Conservation (phyloP, 2,113 vertebrate species). For the Ifrita kowaldi region DNA sequence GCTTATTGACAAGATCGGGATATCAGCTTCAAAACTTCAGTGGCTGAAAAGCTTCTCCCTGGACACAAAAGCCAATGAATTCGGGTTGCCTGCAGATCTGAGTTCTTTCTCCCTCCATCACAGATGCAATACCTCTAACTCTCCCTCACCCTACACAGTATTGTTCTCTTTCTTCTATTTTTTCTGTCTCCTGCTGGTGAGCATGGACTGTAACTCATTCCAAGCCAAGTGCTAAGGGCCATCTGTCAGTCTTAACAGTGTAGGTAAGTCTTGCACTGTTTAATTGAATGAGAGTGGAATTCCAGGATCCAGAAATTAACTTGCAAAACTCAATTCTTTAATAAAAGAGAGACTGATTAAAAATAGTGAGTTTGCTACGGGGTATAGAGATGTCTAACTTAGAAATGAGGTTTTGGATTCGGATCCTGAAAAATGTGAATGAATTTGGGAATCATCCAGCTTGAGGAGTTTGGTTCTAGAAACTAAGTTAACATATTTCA, state of each 20-base stretch:
- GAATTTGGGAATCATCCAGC: background rate
- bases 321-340: background rate
- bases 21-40: background rate
- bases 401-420: background rate
- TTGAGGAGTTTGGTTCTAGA: background rate
- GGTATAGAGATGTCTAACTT: background rate
- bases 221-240: background rate
- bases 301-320: background rate
- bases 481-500: background rate
- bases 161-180: background rate
- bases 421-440: background rate
- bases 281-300: background rate
- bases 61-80: background rate
- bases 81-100: background rate
- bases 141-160: background rate
- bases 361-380: background rate
- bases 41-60: background rate
- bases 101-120: background rate
- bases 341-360: background rate
- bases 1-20: background rate
- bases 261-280: background rate
- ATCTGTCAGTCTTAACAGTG: background rate
- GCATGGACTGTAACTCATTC: background rate
- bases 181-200: background rate
- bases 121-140: background rate